phyloP scores from a whole-genome alignment of 2,888 invertebrate species.

The Plusia festucae region DNA sequence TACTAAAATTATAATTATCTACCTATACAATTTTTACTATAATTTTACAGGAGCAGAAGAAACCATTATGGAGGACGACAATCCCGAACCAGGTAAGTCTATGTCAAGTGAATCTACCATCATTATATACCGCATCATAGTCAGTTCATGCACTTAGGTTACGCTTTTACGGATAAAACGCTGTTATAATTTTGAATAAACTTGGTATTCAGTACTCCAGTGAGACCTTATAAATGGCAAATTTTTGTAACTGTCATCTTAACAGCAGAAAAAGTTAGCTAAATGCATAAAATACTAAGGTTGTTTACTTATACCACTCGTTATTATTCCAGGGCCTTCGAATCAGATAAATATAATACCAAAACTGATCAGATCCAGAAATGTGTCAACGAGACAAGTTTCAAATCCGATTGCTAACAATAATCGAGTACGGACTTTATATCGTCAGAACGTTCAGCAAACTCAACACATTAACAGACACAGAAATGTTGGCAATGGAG shows the following conservation, averaged over 20 bases:
- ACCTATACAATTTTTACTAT: too few species aligned
- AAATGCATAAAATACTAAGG: too few species aligned
- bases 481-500: neutral
- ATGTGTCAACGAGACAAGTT: neutral
- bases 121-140: too few species aligned
- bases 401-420: neutral
- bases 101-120: neutral
- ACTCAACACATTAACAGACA: neutral
- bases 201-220: too few species aligned
- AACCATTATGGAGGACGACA: conserved; percentile 24
- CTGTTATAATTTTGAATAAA: too few species aligned
- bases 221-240: too few species aligned
- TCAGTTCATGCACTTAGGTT: too few species aligned
- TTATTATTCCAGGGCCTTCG: conserved; percentile 33
- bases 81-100: conserved; percentile 14
- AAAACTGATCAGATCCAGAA: neutral
- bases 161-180: too few species aligned
- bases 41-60: neutral
- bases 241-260: too few species aligned
- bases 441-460: neutral
- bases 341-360: conserved; percentile 10
- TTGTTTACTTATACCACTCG: neutral
- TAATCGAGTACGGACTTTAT: neutral
- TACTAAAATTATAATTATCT: too few species aligned
- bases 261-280: too few species aligned